These are phyloP conservation scores for Lichenostomus cassidix DNA, from an alignment of 2,113 vertebrate genomes.

Conservation along the genomic window DNA sequence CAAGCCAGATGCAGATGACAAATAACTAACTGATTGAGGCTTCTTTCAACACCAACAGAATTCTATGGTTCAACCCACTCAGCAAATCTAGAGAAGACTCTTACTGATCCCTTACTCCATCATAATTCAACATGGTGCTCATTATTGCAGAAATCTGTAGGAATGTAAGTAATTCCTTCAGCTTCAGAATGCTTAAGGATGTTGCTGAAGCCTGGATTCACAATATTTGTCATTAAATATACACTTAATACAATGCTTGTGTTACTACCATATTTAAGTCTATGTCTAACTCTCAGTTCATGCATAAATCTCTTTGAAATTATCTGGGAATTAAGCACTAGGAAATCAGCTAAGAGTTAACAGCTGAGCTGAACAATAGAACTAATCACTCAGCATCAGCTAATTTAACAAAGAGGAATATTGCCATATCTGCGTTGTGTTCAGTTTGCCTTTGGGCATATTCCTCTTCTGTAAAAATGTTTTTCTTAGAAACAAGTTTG, in stretches of 20 bases:
- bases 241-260: not conserved
- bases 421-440: not conserved
- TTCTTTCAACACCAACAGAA: not conserved
- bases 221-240: not conserved
- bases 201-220: not conserved
- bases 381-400: constrained; percentile 14
- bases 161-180: not conserved
- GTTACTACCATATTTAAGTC: not conserved
- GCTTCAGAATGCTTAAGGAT: not conserved
- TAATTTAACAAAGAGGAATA: not conserved
- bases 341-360: constrained; percentile 18
- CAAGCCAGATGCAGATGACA: constrained; percentile 38
- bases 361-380: not conserved
- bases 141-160: not conserved
- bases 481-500: not conserved
- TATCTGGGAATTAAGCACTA: not conserved
- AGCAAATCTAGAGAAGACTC: not conserved
- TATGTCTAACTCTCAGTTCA: not conserved
- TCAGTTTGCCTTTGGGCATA: not conserved
- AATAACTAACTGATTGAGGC: not conserved
- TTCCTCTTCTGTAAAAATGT: not conserved
- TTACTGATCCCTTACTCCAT: not conserved
- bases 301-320: constrained; percentile 8
- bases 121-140: not conserved
- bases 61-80: not conserved